Conservation (phyloP, 1,140 invertebrate genomes). For the Bombyx mandarina region DNA sequence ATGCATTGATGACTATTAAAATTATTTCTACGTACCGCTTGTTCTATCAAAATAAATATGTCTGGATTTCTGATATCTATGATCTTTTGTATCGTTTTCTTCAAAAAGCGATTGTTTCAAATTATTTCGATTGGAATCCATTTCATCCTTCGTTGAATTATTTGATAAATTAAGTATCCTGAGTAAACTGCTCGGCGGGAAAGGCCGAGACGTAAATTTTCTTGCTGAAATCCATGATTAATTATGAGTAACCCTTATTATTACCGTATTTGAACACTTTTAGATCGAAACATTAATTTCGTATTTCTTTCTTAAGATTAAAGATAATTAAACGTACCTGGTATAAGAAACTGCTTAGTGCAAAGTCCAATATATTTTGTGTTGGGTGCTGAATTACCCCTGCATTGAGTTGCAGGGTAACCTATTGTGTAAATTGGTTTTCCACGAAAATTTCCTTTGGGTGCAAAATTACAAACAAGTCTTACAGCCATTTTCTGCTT, state of each 20-base stretch:
- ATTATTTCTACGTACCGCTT: constrained; percentile 10
- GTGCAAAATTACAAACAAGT: constrained; percentile 51
- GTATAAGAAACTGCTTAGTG: constrained; percentile 2
- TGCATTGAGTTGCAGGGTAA: constrained; percentile 43
- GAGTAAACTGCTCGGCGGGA: constrained; percentile 32
- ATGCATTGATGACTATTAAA: neutral
- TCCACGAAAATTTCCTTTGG: constrained; percentile 39
- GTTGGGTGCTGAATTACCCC: constrained; percentile 23
- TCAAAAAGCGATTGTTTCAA: constrained; percentile 18
- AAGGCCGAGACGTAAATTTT: constrained; percentile 12
- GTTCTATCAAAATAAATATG: constrained; percentile 20
- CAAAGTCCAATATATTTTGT: constrained; percentile 32
- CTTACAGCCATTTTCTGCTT: constrained; percentile 27
- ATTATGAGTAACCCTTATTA: neutral
- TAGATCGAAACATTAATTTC: no score
- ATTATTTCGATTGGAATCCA: constrained; percentile 33
- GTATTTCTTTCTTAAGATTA: no score
- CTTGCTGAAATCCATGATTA: constrained; percentile 21
- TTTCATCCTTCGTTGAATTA: constrained; percentile 30
- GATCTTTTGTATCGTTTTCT: constrained; percentile 10
- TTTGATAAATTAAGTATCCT: constrained; percentile 47
- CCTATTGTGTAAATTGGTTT: constrained; percentile 46
- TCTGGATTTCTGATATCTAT: constrained; percentile 24
- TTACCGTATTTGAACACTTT: neutral
- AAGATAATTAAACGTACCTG: no score